phyloP scores from a whole-genome alignment of 2,113 vertebrate species.

The Lepisosteus osseus region DNA sequence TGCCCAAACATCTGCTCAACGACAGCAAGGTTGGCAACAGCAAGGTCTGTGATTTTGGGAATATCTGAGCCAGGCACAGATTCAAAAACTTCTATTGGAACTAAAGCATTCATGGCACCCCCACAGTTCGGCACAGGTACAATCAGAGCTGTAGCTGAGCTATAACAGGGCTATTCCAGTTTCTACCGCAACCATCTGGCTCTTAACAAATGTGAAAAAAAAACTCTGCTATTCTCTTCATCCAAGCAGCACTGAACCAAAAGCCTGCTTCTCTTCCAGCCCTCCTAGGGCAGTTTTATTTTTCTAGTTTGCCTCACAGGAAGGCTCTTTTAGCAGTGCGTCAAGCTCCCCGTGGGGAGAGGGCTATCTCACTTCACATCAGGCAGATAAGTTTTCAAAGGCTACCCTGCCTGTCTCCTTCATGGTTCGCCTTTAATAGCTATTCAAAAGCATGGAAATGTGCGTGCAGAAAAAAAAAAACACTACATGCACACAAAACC shows the following conservation, averaged over 20 bases:
- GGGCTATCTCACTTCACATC: background rate
- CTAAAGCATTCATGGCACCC: too few species aligned
- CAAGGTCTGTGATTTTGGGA: too few species aligned
- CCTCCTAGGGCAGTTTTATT: background rate
- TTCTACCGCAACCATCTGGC: too few species aligned
- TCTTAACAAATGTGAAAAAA: too few species aligned
- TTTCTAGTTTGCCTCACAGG: background rate
- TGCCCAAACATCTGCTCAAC: too few species aligned
- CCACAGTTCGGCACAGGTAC: too few species aligned
- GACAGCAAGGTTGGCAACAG: too few species aligned
- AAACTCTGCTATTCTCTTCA: background rate
- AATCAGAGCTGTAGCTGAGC: too few species aligned
- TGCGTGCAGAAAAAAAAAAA: background rate
- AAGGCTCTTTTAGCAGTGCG: background rate
- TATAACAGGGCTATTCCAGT: too few species aligned
- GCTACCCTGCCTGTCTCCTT: background rate
- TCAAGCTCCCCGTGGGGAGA: background rate
- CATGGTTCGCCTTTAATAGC: constrained; percentile 3
- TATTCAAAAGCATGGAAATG: background rate
- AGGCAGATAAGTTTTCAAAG: constrained; percentile 2
- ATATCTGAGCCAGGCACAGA: too few species aligned
- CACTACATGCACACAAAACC: background rate
- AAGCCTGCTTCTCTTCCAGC: background rate
- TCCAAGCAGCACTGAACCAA: background rate
- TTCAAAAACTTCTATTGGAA: too few species aligned